Conservation (phyloP, 2,888 invertebrate species). For the Byasa hedistus region DNA sequence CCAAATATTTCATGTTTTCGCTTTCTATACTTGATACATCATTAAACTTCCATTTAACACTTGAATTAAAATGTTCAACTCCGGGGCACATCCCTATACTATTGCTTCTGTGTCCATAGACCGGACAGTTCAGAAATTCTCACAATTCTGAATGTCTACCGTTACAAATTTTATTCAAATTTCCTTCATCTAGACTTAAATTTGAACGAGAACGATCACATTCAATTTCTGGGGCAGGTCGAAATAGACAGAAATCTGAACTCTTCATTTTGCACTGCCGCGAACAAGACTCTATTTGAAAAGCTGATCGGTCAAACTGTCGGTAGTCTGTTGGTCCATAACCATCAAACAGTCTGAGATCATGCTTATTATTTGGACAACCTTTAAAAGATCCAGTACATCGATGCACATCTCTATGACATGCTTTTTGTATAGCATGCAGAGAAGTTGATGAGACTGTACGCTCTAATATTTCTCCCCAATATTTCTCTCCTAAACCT, state of each 20-base stretch:
- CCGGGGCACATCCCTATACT: conserved; percentile 73
- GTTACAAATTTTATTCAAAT: conserved; percentile 72
- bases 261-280: conserved; percentile 72
- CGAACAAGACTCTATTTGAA: conserved; percentile 74
- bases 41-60: conserved; percentile 75
- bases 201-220: conserved; percentile 74
- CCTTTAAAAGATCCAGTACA: conserved; percentile 74
- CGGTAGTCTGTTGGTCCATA: conserved; percentile 69
- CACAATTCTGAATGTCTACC: conserved; percentile 77
- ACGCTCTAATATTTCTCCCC: conserved; percentile 88
- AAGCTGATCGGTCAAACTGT: conserved; percentile 69
- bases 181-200: conserved; percentile 72
- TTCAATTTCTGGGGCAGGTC: conserved; percentile 65
- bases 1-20: conserved; percentile 66
- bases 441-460: conserved; percentile 88
- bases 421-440: conserved; percentile 83
- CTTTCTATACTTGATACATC: conserved; percentile 61
- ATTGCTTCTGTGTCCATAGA: conserved; percentile 78
- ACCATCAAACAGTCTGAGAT: conserved; percentile 68
- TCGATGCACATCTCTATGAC: conserved; percentile 66
- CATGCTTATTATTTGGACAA: conserved; percentile 65
- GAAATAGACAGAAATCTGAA: conserved; percentile 72
- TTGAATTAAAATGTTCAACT: conserved; percentile 74
- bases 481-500: conserved; percentile 85
- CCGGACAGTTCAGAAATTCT: conserved; percentile 77